phyloP scores from a whole-genome alignment of 2,888 invertebrate species.

The Drosophila macrothrix region DNA sequence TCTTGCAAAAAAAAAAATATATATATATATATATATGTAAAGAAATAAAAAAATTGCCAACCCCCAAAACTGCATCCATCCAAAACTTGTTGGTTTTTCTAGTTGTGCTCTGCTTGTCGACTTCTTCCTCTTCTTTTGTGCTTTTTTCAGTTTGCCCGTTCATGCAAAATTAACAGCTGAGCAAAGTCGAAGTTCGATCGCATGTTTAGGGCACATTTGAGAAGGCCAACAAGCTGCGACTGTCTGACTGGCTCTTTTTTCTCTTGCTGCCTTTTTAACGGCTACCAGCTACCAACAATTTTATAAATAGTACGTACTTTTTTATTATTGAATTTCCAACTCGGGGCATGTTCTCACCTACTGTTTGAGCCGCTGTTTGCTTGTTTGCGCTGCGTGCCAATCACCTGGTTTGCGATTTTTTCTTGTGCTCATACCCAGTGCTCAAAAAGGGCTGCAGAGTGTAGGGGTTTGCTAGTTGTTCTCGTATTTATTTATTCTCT shows the following conservation, averaged over 20 bases:
- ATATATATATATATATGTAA: neutral
- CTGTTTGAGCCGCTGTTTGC: conserved; percentile 15
- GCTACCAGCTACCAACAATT: conserved; percentile 4
- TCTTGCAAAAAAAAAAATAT: conserved; percentile 7
- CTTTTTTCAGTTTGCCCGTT: conserved; percentile 32
- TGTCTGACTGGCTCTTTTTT: conserved; percentile 1
- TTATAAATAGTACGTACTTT: conserved; percentile 12
- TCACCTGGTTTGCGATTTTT: conserved; percentile 22
- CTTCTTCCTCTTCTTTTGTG: conserved; percentile 3
- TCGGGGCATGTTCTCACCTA: conserved; percentile 49
- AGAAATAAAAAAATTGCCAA: conserved; percentile 25
- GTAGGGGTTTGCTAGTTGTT: neutral
- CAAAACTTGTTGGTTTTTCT: conserved; percentile 55
- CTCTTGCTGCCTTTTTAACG: conserved; percentile 9
- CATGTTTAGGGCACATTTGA: conserved; percentile 61
- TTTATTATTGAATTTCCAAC: conserved; percentile 54
- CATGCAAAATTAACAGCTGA: conserved; percentile 72
- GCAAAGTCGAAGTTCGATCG: conserved; percentile 65
- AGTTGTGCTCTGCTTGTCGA: neutral
- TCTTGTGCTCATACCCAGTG: neutral
- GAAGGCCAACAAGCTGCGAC: conserved; percentile 10
- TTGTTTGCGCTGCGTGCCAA: conserved; percentile 53
- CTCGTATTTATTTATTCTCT: neutral
- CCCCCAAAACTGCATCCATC: conserved; percentile 40
- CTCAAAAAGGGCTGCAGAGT: accelerated